These are phyloP conservation scores for Myotis daubentonii DNA, from an alignment of 2,797 vertebrate genomes.

Conservation along the genomic window DNA sequence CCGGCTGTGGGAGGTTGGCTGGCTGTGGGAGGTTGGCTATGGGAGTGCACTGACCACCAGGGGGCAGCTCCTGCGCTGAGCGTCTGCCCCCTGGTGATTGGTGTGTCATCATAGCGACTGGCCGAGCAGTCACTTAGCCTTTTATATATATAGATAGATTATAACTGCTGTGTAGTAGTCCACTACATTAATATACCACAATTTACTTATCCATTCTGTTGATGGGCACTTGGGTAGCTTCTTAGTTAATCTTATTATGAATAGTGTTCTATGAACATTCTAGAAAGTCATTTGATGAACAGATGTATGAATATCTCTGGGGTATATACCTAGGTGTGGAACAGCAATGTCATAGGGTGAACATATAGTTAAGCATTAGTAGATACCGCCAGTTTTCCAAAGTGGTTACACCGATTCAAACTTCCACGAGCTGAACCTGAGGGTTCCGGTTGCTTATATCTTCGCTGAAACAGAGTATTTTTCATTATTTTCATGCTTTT, in stretches of 20 bases:
- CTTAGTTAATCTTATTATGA: not conserved
- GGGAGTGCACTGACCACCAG: no score
- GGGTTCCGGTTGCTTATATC: not conserved
- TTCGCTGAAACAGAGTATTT: not conserved
- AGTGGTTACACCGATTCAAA: not conserved
- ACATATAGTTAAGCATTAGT: rapidly evolving
- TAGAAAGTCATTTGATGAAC: not conserved
- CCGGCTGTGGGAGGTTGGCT: no score
- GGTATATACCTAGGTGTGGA: not conserved
- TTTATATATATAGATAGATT: no score
- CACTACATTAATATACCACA: not conserved
- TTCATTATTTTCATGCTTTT: not conserved
- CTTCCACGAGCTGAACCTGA: not conserved
- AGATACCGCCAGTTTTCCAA: not conserved
- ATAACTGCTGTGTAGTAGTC: not conserved
- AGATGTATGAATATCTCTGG: not conserved
- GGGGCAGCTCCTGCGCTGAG: no score
- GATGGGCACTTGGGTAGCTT: not conserved
- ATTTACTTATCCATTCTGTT: not conserved
- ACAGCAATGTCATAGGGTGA: not conserved
- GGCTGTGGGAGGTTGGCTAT: no score
- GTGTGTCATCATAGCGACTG: no score
- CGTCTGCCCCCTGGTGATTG: no score
- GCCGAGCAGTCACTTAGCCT: no score
- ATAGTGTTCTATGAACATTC: not conserved